phyloP scores from a whole-genome alignment of 2,113 vertebrate genomes.

The Hucho hucho region DNA sequence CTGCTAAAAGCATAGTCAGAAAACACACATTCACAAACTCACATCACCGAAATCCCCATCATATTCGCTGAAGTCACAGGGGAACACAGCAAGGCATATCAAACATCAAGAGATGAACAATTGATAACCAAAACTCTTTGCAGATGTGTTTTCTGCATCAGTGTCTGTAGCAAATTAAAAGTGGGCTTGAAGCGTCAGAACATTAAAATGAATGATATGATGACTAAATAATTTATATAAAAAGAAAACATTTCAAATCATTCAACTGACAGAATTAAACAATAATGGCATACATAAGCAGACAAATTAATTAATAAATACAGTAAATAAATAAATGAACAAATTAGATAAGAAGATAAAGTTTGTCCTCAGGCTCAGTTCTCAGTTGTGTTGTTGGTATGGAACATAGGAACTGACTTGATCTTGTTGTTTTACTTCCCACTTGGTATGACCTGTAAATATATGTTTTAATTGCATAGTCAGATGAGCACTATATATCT shows the following conservation, averaged over 20 bases:
- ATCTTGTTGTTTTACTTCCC: constrained; percentile 30
- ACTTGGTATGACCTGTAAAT: constrained; percentile 27
- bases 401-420: constrained; percentile 18
- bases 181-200: constrained; percentile 19
- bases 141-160: not conserved
- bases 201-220: constrained; percentile 56
- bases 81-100: constrained; percentile 49
- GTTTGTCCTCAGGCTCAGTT: too few species aligned
- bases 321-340: constrained; percentile 55
- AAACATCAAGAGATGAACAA: constrained; percentile 53
- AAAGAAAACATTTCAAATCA: constrained; percentile 45
- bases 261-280: constrained; percentile 8
- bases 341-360: constrained; percentile 19
- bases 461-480: constrained; percentile 77
- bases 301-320: constrained; percentile 62
- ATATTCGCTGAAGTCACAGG: constrained; percentile 36
- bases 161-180: not conserved
- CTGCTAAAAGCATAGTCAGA: constrained; percentile 25
- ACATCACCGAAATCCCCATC: constrained; percentile 29
- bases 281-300: constrained; percentile 48
- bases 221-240: constrained; percentile 59
- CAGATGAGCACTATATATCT: constrained; percentile 62
- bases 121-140: constrained; percentile 38
- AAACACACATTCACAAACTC: constrained; percentile 48
- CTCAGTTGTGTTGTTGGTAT: not conserved